A percentile compares a stretch with the other conserved stretches of the same genome.
Evolutionary conservation across 2,113 vertebrate species (phyloP).

Genomic region (Paramisgurnus dabryanus): DNA sequence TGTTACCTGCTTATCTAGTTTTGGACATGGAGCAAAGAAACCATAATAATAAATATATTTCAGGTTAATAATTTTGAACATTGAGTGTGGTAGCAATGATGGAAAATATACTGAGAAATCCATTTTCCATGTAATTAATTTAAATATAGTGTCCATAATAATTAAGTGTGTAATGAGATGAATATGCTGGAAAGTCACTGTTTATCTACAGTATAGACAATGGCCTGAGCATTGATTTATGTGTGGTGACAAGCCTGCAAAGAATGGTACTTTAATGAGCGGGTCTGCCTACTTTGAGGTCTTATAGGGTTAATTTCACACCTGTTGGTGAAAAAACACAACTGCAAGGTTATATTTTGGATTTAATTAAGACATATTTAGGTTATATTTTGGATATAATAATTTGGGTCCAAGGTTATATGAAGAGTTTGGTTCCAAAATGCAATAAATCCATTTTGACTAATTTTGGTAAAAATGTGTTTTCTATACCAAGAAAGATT

Average conservation of each 20-base stretch:
- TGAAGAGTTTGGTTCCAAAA: too few species aligned
- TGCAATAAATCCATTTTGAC: too few species aligned
- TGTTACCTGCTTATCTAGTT: too few species aligned
- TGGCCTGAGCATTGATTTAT: constrained; percentile 47
- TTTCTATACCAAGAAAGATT: too few species aligned
- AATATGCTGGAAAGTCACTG: constrained; percentile 50
- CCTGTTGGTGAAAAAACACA: constrained; percentile 13
- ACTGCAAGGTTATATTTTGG: constrained; percentile 16
- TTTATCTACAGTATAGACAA: constrained; percentile 31
- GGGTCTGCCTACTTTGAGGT: constrained; percentile 48
- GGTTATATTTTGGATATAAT: background rate
- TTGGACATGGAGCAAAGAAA: too few species aligned
- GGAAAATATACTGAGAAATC: constrained; percentile 11
- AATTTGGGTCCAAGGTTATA: background rate
- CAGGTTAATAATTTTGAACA: constrained; percentile 35
- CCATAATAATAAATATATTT: background rate
- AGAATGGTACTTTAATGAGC: constrained; percentile 56
- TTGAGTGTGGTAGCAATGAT: background rate
- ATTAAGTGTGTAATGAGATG: constrained; percentile 43
- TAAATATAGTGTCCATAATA: constrained; percentile 54
- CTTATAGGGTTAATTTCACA: constrained; percentile 59
- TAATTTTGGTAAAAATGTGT: too few species aligned
- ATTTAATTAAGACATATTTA: constrained; percentile 17
- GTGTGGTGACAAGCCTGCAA: constrained; percentile 46
- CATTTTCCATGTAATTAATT: constrained; percentile 40